Evolutionary conservation across 2,888 invertebrate genomes (phyloP).

Genomic region (Drosophila engyochracea): DNA sequence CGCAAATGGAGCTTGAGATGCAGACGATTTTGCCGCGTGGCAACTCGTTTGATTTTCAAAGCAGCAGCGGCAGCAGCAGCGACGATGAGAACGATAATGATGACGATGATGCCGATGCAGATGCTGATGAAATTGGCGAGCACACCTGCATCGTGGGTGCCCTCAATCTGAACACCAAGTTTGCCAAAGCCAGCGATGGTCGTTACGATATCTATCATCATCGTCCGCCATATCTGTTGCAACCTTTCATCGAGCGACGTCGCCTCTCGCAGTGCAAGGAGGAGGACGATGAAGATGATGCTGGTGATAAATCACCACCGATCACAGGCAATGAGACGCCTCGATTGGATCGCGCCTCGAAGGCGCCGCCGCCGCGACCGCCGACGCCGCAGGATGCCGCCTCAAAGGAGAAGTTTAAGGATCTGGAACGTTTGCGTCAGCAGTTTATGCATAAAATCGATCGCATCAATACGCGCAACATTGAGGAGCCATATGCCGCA

Average conservation of each 20-base stretch:
- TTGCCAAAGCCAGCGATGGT: constrained; percentile 56
- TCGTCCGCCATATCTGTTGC: constrained; percentile 83
- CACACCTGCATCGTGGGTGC: constrained; percentile 44
- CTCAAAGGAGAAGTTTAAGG: constrained; percentile 82
- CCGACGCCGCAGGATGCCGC: constrained; percentile 78
- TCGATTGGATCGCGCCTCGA: constrained; percentile 57
- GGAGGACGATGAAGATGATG: constrained; percentile 91
- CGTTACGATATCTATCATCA: constrained; percentile 74
- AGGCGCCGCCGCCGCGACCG: constrained; percentile 81
- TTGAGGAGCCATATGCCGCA: constrained; percentile 76
- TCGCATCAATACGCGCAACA: constrained; percentile 83
- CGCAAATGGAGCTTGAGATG: constrained; percentile 50
- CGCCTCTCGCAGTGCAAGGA: constrained; percentile 93
- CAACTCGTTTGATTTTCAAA: constrained; percentile 79
- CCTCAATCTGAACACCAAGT: constrained; percentile 55
- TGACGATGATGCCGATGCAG: constrained; percentile 34
- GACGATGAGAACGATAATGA: constrained; percentile 62
- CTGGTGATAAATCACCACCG: constrained; percentile 77
- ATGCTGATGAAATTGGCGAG: constrained; percentile 42
- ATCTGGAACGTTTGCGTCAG: constrained; percentile 81
- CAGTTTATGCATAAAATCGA: constrained; percentile 85
- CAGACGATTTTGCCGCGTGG: constrained; percentile 70
- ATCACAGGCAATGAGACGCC: constrained; percentile 44
- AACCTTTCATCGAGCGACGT: constrained; percentile 88
- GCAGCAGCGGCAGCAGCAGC: constrained; percentile 76